phyloP scores from a whole-genome alignment of 2,113 vertebrate species.

The Sitta europaea region DNA sequence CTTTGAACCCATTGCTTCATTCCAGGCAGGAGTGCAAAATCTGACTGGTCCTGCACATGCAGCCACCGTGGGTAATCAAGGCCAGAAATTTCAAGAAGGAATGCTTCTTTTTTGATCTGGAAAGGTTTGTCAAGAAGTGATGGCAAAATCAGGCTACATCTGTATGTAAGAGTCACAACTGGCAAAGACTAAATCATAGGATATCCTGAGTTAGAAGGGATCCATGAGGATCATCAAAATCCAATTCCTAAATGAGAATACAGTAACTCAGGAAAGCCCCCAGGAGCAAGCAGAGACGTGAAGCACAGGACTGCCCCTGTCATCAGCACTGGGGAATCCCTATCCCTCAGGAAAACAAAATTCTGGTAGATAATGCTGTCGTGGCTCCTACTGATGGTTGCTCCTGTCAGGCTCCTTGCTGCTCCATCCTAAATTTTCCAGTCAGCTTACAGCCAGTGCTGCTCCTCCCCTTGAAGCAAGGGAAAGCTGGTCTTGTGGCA shows the following conservation, averaged over 20 bases:
- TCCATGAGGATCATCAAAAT: neutral
- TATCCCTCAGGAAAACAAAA: neutral
- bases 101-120: neutral
- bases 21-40: neutral
- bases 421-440: neutral
- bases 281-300: accelerated
- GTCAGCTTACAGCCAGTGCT: neutral
- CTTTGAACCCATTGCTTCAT: neutral
- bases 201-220: neutral
- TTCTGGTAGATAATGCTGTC: neutral
- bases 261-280: neutral
- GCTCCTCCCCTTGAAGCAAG: neutral
- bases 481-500: neutral
- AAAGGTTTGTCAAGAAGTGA: neutral
- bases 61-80: neutral
- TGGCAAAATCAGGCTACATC: neutral
- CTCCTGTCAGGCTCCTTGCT: neutral
- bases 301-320: neutral
- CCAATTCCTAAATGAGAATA: neutral
- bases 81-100: neutral
- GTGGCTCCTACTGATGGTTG: neutral
- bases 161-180: neutral
- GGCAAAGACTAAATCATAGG: neutral
- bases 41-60: neutral
- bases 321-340: neutral